These are phyloP conservation scores for Ormyrus labotus DNA, from an alignment of 2,888 invertebrate genomes.

Conservation along the genomic window DNA sequence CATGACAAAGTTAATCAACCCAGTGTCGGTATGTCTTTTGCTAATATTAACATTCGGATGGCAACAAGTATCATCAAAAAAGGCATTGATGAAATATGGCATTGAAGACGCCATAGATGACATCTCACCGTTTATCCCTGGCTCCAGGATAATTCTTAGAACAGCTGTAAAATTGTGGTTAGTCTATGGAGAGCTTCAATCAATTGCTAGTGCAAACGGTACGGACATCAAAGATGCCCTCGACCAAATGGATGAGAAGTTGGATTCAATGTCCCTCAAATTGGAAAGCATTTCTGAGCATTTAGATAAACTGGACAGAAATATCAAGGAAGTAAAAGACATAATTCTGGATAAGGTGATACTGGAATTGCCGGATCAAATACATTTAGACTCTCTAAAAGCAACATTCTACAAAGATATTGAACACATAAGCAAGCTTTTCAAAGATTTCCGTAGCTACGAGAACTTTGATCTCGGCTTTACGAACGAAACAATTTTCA, in stretches of 20 bases:
- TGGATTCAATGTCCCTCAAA: background rate
- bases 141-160: constrained; percentile 1
- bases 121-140: constrained; percentile 21
- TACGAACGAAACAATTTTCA: background rate
- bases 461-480: background rate
- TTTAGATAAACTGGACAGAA: background rate
- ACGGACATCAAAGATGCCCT: background rate
- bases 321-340: constrained; percentile 8
- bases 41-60: constrained; percentile 8
- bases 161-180: constrained; percentile 13
- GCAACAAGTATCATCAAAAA: background rate
- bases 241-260: background rate
- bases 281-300: background rate
- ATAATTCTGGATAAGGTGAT: background rate
- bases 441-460: background rate
- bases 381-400: background rate
- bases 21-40: background rate
- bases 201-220: constrained; percentile 8
- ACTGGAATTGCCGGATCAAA: constrained; percentile 2
- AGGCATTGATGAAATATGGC: background rate
- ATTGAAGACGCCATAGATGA: constrained; percentile 22
- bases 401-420: background rate
- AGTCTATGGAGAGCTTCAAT: constrained; percentile 5
- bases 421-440: background rate
- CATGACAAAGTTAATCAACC: background rate